phyloP scores from a whole-genome alignment of 2,113 vertebrate species.

The Numida meleagris region DNA sequence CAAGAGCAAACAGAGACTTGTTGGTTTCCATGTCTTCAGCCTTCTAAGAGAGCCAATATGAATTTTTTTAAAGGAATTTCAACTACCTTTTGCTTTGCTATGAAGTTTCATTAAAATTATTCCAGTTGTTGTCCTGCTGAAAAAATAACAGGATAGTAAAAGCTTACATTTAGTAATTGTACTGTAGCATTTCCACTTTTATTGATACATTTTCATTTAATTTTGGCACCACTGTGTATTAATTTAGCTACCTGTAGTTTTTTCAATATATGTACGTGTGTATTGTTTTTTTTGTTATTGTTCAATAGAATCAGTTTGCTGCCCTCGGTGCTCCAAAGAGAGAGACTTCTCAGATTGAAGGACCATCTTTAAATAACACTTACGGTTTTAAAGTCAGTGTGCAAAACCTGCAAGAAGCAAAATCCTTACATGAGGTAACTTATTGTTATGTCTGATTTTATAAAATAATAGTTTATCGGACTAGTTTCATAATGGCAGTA shows the following conservation, averaged over 20 bases:
- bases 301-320: slow-evolving; percentile 90
- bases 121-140: neutral
- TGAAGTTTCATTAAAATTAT: neutral
- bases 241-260: slow-evolving; percentile 5
- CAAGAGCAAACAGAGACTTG: neutral
- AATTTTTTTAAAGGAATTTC: neutral
- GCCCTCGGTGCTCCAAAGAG: slow-evolving; percentile 85
- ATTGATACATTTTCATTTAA: neutral
- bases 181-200: neutral
- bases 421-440: slow-evolving; percentile 95
- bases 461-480: neutral
- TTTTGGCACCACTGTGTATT: neutral
- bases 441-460: neutral
- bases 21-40: neutral
- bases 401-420: slow-evolving; percentile 96
- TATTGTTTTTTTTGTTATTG: neutral
- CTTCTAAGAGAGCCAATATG: slow-evolving; percentile 16
- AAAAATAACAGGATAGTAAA: neutral
- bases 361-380: slow-evolving; percentile 92
- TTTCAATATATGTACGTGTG: neutral
- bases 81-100: neutral
- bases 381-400: slow-evolving; percentile 97
- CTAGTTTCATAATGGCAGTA: neutral
- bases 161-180: neutral
- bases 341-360: slow-evolving; percentile 93